Conservation (phyloP, 2,888 invertebrate genomes). For the Timema cristinae region DNA sequence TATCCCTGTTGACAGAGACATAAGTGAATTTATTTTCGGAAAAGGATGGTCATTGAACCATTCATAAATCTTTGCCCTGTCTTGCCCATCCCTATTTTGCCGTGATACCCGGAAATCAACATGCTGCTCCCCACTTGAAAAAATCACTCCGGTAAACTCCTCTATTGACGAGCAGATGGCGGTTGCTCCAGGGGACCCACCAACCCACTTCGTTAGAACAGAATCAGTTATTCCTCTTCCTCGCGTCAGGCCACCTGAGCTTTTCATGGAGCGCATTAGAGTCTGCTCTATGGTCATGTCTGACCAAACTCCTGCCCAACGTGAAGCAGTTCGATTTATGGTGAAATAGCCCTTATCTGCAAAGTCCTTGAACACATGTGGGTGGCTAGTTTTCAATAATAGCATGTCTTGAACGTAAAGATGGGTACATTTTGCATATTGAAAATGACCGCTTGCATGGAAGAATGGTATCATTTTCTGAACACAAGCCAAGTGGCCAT, state of each 20-base stretch:
- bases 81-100: no score
- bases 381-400: not conserved
- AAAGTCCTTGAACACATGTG: slow-evolving; percentile 1
- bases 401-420: slow-evolving; percentile 7
- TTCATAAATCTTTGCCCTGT: no score
- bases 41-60: no score
- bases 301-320: slow-evolving; percentile 3
- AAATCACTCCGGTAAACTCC: not conserved
- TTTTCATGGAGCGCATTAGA: slow-evolving; percentile 6
- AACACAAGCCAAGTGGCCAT: not conserved
- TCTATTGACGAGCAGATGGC: slow-evolving; percentile 7
- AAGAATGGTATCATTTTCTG: slow-evolving; percentile 8
- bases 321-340: slow-evolving; percentile 8
- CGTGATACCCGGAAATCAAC: no score
- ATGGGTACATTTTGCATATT: not conserved
- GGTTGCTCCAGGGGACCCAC: slow-evolving; percentile 3
- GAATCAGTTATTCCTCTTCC: slow-evolving; percentile 1
- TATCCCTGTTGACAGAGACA: no score
- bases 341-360: slow-evolving; percentile 6
- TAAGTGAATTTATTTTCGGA: no score
- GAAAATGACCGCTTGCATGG: slow-evolving; percentile 8
- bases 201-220: not conserved
- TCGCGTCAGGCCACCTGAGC: slow-evolving; percentile 2
- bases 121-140: not conserved
- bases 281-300: slow-evolving; percentile 11